Evolutionary conservation across 2,113 vertebrate genomes (phyloP), one percentile per base, ranked within the genome.

Genomic region (Glareola pratincola): DNA sequence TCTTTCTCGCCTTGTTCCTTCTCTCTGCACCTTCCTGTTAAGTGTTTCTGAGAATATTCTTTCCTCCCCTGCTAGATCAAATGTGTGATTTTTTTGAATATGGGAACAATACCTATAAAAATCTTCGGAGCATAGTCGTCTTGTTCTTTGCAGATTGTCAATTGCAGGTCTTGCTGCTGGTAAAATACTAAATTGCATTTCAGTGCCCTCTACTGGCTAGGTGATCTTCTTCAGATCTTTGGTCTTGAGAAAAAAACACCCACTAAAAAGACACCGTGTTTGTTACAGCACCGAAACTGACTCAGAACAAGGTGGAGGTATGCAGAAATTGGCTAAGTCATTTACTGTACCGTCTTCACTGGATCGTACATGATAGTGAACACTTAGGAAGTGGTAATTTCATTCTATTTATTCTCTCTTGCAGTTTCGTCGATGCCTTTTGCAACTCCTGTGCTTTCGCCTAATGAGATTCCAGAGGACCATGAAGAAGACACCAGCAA

Each of bases 401-500:
- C 8, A 27, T 82, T 59, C 41, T 90, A 2, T 64, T 95, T 88
- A 62, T 92, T 56, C 48, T 91, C 22, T 88, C 80, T 82, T 89
- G 37, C 97, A 99, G 99, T 99, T 99, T 96, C 98, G 99, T 5
- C 98, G 94, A 54, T 99, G 98, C 86, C 96, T 99, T 92, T 87
- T 98, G 91, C 99, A 99, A 92, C 98, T 99, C 59, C 92, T 99
- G 6, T 99, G 99, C 79, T 98, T 98, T 36, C 98, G 98, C 12
- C 92, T 98, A 79, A 97, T 98, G 57, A 98, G 97, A 94, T 98
- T 98, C 75, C 98, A 98, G 96, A 97, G 72, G 48, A 97, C 76
- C 30, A 88, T 98, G 85, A 98, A 98, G 85, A 98, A 99, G 68
- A 97, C 94, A 11, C 98, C 98, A 19, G 87, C 98, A 36, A 53